A percentile compares a stretch with the other conserved stretches of the same genome.
phyloP scores from a whole-genome alignment of 2,888 invertebrate species.

The Odontocerum albicorne region DNA sequence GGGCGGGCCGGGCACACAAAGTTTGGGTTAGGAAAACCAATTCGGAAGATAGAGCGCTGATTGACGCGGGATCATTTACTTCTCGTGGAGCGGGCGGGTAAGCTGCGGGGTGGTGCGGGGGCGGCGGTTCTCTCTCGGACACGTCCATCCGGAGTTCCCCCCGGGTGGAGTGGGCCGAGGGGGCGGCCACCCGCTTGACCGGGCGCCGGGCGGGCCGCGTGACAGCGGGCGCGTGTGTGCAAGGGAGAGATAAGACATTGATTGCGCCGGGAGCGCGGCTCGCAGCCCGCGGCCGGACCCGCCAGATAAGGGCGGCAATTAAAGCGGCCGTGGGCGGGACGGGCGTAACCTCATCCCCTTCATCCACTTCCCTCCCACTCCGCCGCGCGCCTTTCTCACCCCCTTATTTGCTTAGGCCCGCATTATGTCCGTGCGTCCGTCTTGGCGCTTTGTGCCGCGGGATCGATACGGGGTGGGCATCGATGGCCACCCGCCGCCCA shows the following conservation, averaged over 20 bases:
- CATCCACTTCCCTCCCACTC: constrained; percentile 7
- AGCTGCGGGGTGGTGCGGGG: neutral
- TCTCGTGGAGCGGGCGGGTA: constrained; percentile 3
- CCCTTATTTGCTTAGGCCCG: constrained; percentile 37
- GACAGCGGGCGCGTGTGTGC: constrained; percentile 29
- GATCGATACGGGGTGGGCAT: constrained; percentile 26
- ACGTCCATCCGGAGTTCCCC: neutral
- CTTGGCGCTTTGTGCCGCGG: constrained; percentile 35
- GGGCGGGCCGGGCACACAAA: neutral
- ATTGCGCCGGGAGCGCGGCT: constrained; percentile 24
- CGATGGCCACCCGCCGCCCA: constrained; percentile 19
- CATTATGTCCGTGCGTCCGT: constrained; percentile 36
- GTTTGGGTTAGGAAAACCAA: constrained; percentile 21
- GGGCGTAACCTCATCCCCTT: constrained; percentile 14
- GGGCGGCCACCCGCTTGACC: constrained; percentile 16
- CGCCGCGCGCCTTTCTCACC: constrained; percentile 14
- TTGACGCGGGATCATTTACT: constrained; percentile 27
- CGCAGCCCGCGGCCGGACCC: constrained; percentile 31
- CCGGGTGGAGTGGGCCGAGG: neutral
- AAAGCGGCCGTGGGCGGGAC: constrained; percentile 30
- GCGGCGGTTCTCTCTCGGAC: constrained; percentile 6
- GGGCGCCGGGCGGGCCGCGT: constrained; percentile 10
- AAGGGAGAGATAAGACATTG: constrained; percentile 35
- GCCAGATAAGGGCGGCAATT: constrained; percentile 36
- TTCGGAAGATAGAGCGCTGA: constrained; percentile 25